These are phyloP conservation scores for Nasua narica DNA, from an alignment of 2,797 vertebrate species.

Conservation along the genomic window DNA sequence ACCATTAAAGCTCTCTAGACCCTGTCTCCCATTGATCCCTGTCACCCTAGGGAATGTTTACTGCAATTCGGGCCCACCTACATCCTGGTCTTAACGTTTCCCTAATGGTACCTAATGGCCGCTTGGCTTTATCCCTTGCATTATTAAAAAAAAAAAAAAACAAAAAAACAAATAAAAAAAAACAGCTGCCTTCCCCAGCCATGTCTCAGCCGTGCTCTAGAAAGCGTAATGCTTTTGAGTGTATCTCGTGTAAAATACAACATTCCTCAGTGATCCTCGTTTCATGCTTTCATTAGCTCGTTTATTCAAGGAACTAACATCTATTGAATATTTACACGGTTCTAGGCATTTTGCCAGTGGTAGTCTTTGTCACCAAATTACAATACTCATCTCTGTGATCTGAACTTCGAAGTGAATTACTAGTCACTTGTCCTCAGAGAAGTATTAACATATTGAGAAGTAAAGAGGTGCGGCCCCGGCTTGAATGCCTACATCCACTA, in stretches of 20 bases:
- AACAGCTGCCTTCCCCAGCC: neutral
- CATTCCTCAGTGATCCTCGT: neutral
- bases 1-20: slow-evolving; percentile 35
- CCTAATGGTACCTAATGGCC: slow-evolving; percentile 59
- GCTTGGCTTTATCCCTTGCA: neutral
- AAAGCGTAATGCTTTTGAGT: neutral
- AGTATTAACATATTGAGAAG: neutral
- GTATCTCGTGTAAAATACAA: neutral
- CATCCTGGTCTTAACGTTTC: slow-evolving; percentile 56
- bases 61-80: neutral
- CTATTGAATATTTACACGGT: neutral
- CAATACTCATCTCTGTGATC: neutral
- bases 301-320: neutral
- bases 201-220: neutral
- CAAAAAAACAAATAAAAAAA: neutral
- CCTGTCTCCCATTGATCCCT: neutral
- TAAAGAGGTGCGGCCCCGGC: neutral
- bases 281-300: neutral
- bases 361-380: neutral
- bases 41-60: slow-evolving; percentile 5
- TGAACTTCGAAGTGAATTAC: neutral
- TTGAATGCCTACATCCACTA: neutral
- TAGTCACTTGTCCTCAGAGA: neutral
- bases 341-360: neutral
- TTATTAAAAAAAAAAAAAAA: slow-evolving; percentile 9